These are phyloP conservation scores for Entomyzon cyanotis DNA, from an alignment of 2,113 vertebrate genomes.

Conservation along the genomic window DNA sequence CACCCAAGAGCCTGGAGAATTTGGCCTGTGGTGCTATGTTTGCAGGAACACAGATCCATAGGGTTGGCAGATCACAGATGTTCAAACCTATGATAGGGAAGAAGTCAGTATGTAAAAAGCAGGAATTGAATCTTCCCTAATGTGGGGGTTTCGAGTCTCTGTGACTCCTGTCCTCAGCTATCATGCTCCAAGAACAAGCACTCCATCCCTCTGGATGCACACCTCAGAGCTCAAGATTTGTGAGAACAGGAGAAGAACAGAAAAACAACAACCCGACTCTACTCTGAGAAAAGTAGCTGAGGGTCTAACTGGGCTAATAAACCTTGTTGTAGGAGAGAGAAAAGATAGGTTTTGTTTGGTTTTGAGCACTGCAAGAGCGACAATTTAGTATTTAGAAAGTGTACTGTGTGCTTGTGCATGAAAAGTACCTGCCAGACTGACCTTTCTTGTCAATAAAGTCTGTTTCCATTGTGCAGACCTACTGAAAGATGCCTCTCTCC, in stretches of 20 bases:
- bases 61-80: accelerated
- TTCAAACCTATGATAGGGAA: not conserved
- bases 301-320: not conserved
- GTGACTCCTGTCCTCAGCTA: not conserved
- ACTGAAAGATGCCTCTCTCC: not conserved
- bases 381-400: not conserved
- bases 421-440: not conserved
- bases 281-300: not conserved
- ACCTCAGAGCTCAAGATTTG: not conserved
- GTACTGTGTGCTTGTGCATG: not conserved
- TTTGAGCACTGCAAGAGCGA: not conserved
- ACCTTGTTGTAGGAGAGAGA: not conserved
- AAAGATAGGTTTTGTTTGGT: not conserved
- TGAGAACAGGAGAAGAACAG: not conserved
- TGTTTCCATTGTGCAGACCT: not conserved
- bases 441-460: not conserved
- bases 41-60: not conserved
- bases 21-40: accelerated
- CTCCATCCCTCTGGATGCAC: not conserved
- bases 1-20: not conserved
- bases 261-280: not conserved
- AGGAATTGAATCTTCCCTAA: not conserved
- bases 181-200: not conserved
- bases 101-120: not conserved
- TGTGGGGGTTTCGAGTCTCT: not conserved